phyloP scores from a whole-genome alignment of 2,113 vertebrate genomes.

The Takifugu bimaculatus region DNA sequence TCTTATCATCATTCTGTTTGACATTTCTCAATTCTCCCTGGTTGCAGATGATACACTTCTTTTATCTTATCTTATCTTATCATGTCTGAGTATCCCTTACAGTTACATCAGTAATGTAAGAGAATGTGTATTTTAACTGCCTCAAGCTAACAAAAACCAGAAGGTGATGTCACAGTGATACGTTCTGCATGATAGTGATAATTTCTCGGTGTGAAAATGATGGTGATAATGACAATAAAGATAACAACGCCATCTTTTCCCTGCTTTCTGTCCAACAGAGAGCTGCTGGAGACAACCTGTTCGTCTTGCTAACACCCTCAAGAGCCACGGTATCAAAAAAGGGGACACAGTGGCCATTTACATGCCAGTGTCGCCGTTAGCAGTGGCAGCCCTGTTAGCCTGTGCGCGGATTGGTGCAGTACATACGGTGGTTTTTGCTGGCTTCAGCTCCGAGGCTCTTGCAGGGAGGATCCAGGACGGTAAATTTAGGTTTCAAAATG shows the following conservation, averaged over 20 bases:
- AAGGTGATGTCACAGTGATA: neutral
- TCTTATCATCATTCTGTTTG: neutral
- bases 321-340: conserved; percentile 79
- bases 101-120: no score
- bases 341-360: conserved; percentile 90
- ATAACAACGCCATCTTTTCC: neutral
- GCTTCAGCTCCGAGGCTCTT: conserved; percentile 87
- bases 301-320: conserved; percentile 87
- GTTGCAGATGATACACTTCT: no score
- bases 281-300: conserved; percentile 89
- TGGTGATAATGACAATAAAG: neutral
- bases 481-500: conserved; percentile 59
- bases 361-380: conserved; percentile 83
- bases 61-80: no score
- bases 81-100: no score
- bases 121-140: neutral
- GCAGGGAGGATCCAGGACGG: conserved; percentile 86
- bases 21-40: no score
- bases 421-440: conserved; percentile 88
- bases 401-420: conserved; percentile 86
- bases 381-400: conserved; percentile 88
- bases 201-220: neutral
- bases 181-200: neutral
- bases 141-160: neutral
- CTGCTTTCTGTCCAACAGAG: conserved; percentile 62